phyloP scores from a whole-genome alignment of 2,113 vertebrate genomes.

The Aspidoscelis tigris region DNA sequence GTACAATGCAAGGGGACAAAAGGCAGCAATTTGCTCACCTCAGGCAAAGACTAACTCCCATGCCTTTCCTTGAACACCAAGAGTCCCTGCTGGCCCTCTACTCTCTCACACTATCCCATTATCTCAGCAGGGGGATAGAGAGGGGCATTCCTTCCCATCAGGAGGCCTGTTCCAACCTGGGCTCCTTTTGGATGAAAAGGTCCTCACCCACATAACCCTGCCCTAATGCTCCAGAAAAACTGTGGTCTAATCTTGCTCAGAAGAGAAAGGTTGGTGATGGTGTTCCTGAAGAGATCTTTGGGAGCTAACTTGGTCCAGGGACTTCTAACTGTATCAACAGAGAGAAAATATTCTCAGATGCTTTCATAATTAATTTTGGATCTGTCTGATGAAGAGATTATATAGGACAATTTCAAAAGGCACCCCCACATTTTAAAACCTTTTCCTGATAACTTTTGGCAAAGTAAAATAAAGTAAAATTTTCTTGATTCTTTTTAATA shows the following conservation, averaged over 20 bases:
- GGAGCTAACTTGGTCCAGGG: neutral
- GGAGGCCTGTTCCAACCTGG: slow-evolving; percentile 16
- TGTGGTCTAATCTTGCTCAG: neutral
- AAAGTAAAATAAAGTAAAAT: neutral
- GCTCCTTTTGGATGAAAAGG: neutral
- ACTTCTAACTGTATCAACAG: neutral
- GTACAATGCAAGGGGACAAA: slow-evolving; percentile 35
- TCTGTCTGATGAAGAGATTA: neutral
- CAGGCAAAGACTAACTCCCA: slow-evolving; percentile 38
- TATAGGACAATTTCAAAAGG: neutral
- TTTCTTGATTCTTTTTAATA: too few relatives aligned
- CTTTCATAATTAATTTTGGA: neutral
- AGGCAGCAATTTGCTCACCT: slow-evolving; percentile 52
- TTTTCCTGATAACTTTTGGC: neutral
- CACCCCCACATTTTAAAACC: neutral
- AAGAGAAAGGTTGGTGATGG: neutral
- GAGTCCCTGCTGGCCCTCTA: slow-evolving; percentile 19
- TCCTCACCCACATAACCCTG: neutral
- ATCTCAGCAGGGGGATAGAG: slow-evolving; percentile 42
- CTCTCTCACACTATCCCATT: slow-evolving; percentile 8
- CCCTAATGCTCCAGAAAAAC: neutral
- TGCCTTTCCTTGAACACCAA: slow-evolving; percentile 8
- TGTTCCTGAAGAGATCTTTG: neutral
- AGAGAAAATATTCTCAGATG: neutral
- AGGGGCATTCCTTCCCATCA: slow-evolving; percentile 24